Evolutionary conservation across 2,888 invertebrate genomes (phyloP).

Genomic region (Cephus rjabovi): DNA sequence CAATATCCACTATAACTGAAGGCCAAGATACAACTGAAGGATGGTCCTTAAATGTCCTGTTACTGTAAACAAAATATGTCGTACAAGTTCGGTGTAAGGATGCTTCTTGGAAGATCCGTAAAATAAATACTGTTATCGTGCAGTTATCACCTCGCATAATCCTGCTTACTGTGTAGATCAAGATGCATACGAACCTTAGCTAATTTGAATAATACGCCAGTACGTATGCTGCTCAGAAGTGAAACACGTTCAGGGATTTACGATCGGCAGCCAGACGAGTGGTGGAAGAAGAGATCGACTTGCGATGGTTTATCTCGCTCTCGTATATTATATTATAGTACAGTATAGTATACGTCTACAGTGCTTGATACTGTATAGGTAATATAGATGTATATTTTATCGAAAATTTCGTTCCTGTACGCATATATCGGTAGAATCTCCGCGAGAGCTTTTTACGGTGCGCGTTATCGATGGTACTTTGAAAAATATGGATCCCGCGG

Average conservation of each 20-base stretch:
- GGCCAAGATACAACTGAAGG: not conserved
- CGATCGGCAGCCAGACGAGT: not conserved
- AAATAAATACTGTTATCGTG: too few species aligned
- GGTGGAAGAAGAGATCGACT: not conserved
- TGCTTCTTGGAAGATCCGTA: too few species aligned
- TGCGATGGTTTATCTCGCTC: not conserved
- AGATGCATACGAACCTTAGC: not conserved
- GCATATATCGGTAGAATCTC: not conserved
- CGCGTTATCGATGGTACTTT: not conserved
- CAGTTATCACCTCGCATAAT: too few species aligned
- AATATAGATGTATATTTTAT: not conserved
- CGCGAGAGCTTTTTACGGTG: not conserved
- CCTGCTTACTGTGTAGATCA: too few species aligned
- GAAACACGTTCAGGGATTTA: not conserved
- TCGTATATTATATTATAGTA: not conserved
- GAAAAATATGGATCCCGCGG: not conserved
- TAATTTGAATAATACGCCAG: slow-evolving; percentile 9
- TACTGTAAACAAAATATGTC: not conserved
- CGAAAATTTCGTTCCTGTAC: not conserved
- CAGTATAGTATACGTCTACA: not conserved
- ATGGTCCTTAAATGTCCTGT: not conserved
- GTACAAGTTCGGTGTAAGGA: too few species aligned
- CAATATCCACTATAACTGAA: not conserved
- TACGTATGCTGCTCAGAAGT: slow-evolving; percentile 18
- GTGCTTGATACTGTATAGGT: not conserved